Percentiles rank a stretch among this genome's conserved stretches.
These are phyloP conservation scores for Galeruca laticollis DNA, from an alignment of 2,888 invertebrate species.

Conservation along the genomic window DNA sequence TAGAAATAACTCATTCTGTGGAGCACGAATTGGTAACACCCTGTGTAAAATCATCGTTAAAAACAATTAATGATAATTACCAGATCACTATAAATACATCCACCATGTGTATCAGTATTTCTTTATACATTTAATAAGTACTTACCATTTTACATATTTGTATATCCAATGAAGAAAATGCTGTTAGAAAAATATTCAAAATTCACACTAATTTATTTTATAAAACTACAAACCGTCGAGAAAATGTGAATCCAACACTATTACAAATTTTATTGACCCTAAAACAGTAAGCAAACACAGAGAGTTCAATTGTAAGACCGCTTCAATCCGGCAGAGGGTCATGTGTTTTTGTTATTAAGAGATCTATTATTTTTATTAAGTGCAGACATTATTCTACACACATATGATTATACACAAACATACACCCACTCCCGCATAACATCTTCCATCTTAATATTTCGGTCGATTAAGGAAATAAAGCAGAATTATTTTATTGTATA, in stretches of 20 bases:
- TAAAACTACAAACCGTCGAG: no score
- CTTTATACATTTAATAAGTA: background rate
- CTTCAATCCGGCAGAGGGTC: conserved; percentile 41
- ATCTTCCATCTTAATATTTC: conserved; percentile 4
- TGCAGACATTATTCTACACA: conserved; percentile 28
- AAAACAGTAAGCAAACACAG: conserved; percentile 2
- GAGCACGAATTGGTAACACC: no score
- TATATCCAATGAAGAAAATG: background rate
- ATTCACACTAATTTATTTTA: background rate
- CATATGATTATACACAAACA: background rate
- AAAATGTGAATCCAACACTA: background rate
- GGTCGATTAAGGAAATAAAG: background rate
- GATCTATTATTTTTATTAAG: conserved; percentile 43
- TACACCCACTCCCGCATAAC: conserved; percentile 7
- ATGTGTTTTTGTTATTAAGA: conserved; percentile 49
- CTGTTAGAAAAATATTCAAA: background rate
- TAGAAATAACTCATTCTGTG: no score
- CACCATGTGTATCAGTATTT: background rate
- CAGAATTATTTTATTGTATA: background rate
- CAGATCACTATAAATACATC: no score
- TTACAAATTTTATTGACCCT: background rate
- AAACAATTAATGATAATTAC: no score
- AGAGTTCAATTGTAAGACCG: conserved; percentile 41
- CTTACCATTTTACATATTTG: conserved; percentile 10
- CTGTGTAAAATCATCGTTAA: no score